Base-by-base conservation (phyloP, 2,797 vertebrate genomes). In the Hylomyscus alleni region DNA sequence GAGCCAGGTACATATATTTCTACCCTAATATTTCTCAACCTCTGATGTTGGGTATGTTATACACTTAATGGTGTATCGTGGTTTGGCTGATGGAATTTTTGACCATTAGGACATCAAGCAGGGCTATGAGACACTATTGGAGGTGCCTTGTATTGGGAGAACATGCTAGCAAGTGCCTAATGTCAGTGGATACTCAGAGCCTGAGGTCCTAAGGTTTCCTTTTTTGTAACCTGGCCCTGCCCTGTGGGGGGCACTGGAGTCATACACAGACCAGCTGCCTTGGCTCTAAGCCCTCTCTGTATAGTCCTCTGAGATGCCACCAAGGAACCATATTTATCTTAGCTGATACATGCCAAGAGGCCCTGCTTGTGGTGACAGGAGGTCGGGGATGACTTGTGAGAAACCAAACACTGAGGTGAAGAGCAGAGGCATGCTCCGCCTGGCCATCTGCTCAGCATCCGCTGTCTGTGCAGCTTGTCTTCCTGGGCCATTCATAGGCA, bases 371-470 rank as follows among this genome's bases (percentile, higher is more conserved):
- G n/a, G 4, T 73, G 76, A 76, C 15, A 26, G 4, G 54, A 78
- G 60, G 62, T 47, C 50, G 26, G 20, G n/a, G 60, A 58, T 47
- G 73, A 73, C 44, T 0, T 82, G 40, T n/a, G 84, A 77, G 76
- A 60, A 77, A 90, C 67, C 90, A 90, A 88, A 91, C 34, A 58
- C 44, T 83, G 62, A 29, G 60, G 60, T 29, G 85, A 67, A 80
- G 81, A 44, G 81, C 77, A 31, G 20, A 89, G 22, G 60, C 9
- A 4, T 69, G 34, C 37, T 76, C 58, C 56, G 14, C 50, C 13
- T 58, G 58, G 83, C 24, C 37, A 65, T 72, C 6, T 52, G 44
- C 13, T 44, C 15, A 67, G 26, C 6, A 34, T 47, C 62, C 54
- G 0, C 85, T 31, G 47, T 37, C n/a, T 75, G 52, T 52, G 3